These are phyloP conservation scores for Cydia amplana DNA, from an alignment of 1,140 invertebrate species.

Conservation along the genomic window DNA sequence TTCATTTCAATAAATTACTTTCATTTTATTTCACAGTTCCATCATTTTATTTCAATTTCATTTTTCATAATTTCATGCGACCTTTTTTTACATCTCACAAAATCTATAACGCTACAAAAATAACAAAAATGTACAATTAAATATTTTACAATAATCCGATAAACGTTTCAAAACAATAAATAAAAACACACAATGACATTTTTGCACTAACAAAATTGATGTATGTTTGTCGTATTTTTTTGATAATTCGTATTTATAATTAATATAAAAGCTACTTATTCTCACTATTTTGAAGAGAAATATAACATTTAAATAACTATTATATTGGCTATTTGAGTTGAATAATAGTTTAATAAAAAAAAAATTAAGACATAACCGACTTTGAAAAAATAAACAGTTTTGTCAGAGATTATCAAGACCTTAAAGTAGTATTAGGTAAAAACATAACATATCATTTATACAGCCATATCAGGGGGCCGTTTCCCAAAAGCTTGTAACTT, in stretches of 20 bases:
- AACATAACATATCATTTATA: background rate
- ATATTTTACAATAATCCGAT: background rate
- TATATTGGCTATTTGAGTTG: background rate
- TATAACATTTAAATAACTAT: background rate
- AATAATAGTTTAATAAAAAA: background rate
- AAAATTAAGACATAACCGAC: background rate
- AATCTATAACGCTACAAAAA: background rate
- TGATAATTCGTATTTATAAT: background rate
- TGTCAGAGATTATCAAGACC: background rate
- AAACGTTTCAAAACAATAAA: slow-evolving; percentile 2
- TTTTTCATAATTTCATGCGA: background rate
- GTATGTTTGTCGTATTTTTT: slow-evolving; percentile 7
- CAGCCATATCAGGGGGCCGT: background rate
- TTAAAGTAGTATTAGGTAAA: background rate
- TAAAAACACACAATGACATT: slow-evolving; percentile 8
- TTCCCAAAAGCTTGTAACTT: too few relatives aligned
- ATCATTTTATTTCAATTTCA: background rate
- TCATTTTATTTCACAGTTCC: slow-evolving; percentile 1
- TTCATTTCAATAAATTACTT: slow-evolving; percentile 34
- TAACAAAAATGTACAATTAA: background rate
- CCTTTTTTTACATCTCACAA: background rate
- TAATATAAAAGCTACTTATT: background rate
- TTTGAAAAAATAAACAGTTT: background rate
- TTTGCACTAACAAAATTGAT: background rate
- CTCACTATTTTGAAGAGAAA: background rate